Evolutionary conservation across 2,888 invertebrate species (phyloP), one percentile per base, ranked within the genome.

Genomic region (Dendrolimus houi): DNA sequence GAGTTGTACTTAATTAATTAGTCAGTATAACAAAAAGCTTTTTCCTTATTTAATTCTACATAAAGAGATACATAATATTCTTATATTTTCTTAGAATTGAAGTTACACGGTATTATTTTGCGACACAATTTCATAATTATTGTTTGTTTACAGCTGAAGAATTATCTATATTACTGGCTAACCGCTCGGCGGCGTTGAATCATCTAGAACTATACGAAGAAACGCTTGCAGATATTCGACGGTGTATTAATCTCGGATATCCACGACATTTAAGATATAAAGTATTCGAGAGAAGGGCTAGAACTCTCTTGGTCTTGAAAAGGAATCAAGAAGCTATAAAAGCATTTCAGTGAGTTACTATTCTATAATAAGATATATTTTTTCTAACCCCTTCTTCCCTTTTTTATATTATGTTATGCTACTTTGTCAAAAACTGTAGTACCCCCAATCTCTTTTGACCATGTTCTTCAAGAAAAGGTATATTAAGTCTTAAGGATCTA

Each of bases 121-220:
- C 29, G 47, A 47, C 47, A 6, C 47, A 12, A 47, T 41, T 52
- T n/a, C 17, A 54, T 41, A 42, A 12, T 52, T 7, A 59, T 66
- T 42, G 58, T 41, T 47, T 8, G 56, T 65, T 72, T 71, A 56
- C 74, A 94, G 94, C 82, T 60, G 84, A 87, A 64, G 94, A 95
- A 57, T 77, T 94, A 6, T 91, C 95, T 0, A 93, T 96, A 53
- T 87, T 95, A 7, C 86, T 95, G 64, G 96, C 96, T 0, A 97
- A 97, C 78, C 92, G 97, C 9, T 96, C 97, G 42, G 97, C 97
- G 0, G 92, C 95, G 0, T 88, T 96, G 52, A 95, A 94, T 71
- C 95, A 96, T 70, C 78, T 96, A 75, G 88, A 94, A 60, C 92
- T 93, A 63, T 93, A 92, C 72, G 92, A 94, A 62, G 91, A 93